Evolutionary conservation across 2,888 invertebrate species (phyloP).

Genomic region (Trisateles emortualis): DNA sequence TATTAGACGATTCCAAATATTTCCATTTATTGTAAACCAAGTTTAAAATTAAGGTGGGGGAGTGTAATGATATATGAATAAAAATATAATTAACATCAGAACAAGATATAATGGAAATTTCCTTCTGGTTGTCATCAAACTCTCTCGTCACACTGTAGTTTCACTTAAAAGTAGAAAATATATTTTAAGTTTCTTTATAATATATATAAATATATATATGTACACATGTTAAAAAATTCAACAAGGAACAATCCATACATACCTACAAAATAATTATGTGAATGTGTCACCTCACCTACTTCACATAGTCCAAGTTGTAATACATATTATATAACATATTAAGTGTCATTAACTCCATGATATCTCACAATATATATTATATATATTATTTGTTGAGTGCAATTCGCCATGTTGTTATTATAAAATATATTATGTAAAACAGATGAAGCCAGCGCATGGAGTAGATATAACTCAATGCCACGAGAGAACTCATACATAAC

Average conservation of each 20-base stretch:
- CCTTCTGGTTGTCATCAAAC: conserved; percentile 66
- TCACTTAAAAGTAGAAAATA: conserved; percentile 81
- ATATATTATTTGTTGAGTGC: conserved; percentile 31
- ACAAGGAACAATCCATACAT: conserved; percentile 65
- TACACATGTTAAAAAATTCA: conserved; percentile 73
- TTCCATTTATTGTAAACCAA: conserved; percentile 64
- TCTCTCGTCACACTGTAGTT: conserved; percentile 85
- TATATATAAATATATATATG: conserved; percentile 64
- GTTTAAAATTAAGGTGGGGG: conserved; percentile 80
- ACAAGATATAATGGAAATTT: conserved; percentile 62
- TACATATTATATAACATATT: conserved; percentile 27
- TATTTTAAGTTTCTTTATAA: conserved; percentile 61
- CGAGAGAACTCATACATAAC: conserved; percentile 79
- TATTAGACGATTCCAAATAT: conserved; percentile 61
- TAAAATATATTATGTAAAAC: conserved; percentile 36
- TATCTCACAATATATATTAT: conserved; percentile 38
- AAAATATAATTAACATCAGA: conserved; percentile 58
- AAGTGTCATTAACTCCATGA: conserved; percentile 39
- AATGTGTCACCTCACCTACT: conserved; percentile 36
- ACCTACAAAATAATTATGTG: conserved; percentile 53
- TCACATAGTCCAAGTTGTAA: conserved; percentile 37
- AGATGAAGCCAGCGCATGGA: conserved; percentile 41
- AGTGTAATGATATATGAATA: conserved; percentile 63
- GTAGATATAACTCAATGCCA: conserved; percentile 74
- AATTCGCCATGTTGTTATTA: conserved; percentile 34